phyloP scores from a whole-genome alignment of 2,888 invertebrate genomes.

The Furcula furcula region DNA sequence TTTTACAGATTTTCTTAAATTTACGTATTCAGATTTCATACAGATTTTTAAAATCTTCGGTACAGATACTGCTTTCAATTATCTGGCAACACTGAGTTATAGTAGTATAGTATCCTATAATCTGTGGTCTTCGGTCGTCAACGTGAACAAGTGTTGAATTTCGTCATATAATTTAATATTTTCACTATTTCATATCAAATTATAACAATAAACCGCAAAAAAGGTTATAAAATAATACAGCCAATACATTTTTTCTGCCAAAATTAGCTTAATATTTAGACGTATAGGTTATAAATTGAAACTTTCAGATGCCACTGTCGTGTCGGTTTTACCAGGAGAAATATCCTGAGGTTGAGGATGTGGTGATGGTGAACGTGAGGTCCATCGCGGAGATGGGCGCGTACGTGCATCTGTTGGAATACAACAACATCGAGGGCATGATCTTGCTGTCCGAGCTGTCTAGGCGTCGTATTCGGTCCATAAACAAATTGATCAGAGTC shows the following conservation, averaged over 20 bases:
- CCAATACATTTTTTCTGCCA: background rate
- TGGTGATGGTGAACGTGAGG: constrained; percentile 99
- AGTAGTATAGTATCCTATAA: too few species aligned
- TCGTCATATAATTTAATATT: constrained; percentile 54
- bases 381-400: constrained; percentile 99
- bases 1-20: too few species aligned
- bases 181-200: constrained; percentile 31
- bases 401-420: constrained; percentile 98
- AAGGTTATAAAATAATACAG: constrained; percentile 45
- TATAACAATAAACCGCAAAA: constrained; percentile 30
- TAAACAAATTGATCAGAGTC: constrained; percentile 99
- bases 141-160: constrained; percentile 69
- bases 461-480: constrained; percentile 98
- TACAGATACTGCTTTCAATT: too few species aligned
- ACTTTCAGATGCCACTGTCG: constrained; percentile 89
- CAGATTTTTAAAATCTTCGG: too few species aligned
- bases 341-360: constrained; percentile 99
- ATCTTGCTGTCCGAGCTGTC: constrained; percentile 98
- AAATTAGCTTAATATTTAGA: constrained; percentile 12
- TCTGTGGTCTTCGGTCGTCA: constrained; percentile 51
- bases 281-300: constrained; percentile 58
- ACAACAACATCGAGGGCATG: constrained; percentile 99
- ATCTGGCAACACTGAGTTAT: too few species aligned
- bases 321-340: constrained; percentile 98
- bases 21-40: too few species aligned